phyloP scores from a whole-genome alignment of 1,140 invertebrate genomes.

The Camponotus vicinus region DNA sequence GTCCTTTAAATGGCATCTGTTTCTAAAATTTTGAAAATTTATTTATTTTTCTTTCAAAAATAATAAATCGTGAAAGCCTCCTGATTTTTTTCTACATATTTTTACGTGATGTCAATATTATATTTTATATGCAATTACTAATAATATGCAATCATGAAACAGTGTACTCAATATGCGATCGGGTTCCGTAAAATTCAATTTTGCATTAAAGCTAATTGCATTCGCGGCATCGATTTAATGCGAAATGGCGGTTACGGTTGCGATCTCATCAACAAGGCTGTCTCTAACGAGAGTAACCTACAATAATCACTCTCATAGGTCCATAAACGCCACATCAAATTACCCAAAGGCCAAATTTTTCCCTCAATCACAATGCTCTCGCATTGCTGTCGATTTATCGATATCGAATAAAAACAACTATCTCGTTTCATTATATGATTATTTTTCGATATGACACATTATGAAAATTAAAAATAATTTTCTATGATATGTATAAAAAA shows the following conservation, averaged over 20 bases:
- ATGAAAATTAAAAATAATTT: not conserved
- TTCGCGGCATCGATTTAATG: not conserved
- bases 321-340: conserved; percentile 64
- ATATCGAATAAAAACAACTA: not conserved
- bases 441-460: not conserved
- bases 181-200: conserved; percentile 25
- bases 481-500: not conserved
- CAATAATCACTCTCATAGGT: conserved; percentile 59
- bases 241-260: not conserved
- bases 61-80: not conserved
- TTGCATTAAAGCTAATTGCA: conserved; percentile 30
- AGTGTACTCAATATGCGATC: not conserved
- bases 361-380: conserved; percentile 76
- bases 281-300: conserved; percentile 68
- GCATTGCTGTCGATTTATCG: conserved; percentile 30
- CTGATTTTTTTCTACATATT: not conserved
- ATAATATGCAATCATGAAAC: not conserved
- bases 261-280: conserved; percentile 51
- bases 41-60: not conserved
- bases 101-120: not conserved
- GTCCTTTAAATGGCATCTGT: not conserved
- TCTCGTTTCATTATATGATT: not conserved
- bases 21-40: not conserved
- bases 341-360: conserved; percentile 73
- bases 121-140: not conserved